phyloP scores from a whole-genome alignment of 2,797 vertebrate species.

The Taenioides sp. region DNA sequence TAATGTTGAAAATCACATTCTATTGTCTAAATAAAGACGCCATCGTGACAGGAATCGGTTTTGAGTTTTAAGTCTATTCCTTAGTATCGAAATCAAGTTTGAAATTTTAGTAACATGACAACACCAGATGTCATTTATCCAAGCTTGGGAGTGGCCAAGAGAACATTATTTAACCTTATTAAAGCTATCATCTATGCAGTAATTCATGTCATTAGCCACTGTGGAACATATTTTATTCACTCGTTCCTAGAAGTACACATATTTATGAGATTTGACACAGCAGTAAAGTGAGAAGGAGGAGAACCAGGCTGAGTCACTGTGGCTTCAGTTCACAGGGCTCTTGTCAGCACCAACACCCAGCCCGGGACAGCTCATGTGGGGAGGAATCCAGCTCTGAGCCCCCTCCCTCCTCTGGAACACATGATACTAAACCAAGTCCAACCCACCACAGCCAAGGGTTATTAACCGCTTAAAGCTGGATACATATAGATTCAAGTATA shows the following conservation, averaged over 20 bases:
- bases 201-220: not conserved
- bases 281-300: conserved; percentile 34
- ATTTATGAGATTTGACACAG: not conserved
- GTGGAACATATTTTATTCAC: conserved; percentile 3
- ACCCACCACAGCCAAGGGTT: not conserved
- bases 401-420: not conserved
- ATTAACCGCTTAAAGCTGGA: too few species aligned
- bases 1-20: too few species aligned
- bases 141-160: not conserved
- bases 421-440: not conserved
- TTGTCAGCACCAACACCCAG: conserved; percentile 42
- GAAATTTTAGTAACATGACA: too few species aligned
- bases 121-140: not conserved
- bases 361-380: conserved; percentile 36
- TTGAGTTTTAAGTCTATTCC: too few species aligned
- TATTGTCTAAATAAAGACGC: too few species aligned
- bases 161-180: not conserved
- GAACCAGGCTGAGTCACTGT: conserved; percentile 44
- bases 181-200: not conserved
- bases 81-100: too few species aligned
- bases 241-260: not conserved
- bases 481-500: too few species aligned
- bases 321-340: conserved; percentile 43
- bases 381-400: conserved; percentile 30
- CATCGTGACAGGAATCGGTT: too few species aligned